These are phyloP conservation scores for Anthopleura xanthogrammica DNA, from an alignment of 92 coral and sea anemone genomes.

Conservation along the genomic window DNA sequence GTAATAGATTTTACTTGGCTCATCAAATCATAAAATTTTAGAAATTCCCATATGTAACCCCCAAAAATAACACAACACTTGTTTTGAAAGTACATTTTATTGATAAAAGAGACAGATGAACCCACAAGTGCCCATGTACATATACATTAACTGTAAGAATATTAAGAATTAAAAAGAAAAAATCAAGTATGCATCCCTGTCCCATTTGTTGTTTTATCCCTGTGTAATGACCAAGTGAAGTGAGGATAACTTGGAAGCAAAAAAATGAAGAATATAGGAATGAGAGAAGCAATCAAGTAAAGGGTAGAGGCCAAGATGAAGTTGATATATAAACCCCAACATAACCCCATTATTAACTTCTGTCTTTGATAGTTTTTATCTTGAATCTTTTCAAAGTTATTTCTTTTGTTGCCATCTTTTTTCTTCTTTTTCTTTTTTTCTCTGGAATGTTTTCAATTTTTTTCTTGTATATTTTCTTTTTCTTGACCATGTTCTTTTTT, in stretches of 20 bases:
- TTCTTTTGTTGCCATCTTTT: conserved; percentile 11
- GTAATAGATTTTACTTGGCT: too few relatives aligned
- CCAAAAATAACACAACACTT: neutral
- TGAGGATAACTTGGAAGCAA: too few relatives aligned
- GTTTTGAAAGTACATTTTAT: conserved; percentile 29
- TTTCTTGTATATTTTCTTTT: conserved; percentile 23
- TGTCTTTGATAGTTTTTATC: neutral
- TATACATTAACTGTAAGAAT: neutral
- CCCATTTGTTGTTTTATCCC: too few relatives aligned
- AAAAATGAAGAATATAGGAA: neutral
- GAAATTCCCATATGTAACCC: too few relatives aligned
- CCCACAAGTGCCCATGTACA: neutral
- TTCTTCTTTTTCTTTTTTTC: conserved; percentile 16
- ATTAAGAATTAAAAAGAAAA: too few relatives aligned
- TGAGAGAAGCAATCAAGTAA: neutral
- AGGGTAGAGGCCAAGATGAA: neutral
- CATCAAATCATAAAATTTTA: too few relatives aligned
- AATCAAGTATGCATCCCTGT: too few relatives aligned
- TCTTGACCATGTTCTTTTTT: conserved; percentile 1
- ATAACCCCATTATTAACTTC: neutral
- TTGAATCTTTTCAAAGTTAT: conserved; percentile 1
- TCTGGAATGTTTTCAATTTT: conserved; percentile 11
- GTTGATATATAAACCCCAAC: neutral
- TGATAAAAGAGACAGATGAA: conserved; percentile 1
- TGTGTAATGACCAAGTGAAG: too few relatives aligned